Evolutionary conservation across 2,113 vertebrate genomes (phyloP).

Genomic region (Daubentonia madagascariensis): DNA sequence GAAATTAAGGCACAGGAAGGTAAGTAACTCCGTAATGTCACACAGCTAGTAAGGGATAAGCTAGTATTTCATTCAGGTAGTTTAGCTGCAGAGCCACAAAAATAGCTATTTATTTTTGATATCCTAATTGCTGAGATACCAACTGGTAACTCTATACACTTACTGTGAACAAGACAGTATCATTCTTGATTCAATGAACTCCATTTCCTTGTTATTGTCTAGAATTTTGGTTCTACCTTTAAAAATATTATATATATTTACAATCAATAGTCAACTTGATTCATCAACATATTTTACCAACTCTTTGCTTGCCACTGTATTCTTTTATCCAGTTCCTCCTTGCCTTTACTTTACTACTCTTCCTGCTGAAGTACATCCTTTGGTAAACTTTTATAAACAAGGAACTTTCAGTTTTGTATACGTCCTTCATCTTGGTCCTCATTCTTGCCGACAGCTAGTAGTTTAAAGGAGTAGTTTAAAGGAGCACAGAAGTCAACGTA

Average conservation of each 20-base stretch:
- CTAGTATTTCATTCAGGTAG: background rate
- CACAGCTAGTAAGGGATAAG: conserved; percentile 18
- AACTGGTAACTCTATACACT: background rate
- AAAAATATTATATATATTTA: background rate
- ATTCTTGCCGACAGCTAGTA: background rate
- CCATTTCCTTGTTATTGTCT: background rate
- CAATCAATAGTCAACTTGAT: background rate
- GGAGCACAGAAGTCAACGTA: background rate
- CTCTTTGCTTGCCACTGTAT: background rate
- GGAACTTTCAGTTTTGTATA: background rate
- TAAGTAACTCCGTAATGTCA: background rate
- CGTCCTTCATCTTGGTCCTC: background rate
- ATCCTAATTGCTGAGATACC: background rate
- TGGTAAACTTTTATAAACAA: background rate
- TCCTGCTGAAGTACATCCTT: background rate
- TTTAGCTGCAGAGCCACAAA: background rate
- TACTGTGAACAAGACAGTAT: background rate
- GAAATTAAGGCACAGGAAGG: background rate
- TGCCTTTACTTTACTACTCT: background rate
- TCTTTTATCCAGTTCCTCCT: background rate
- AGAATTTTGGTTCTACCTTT: background rate
- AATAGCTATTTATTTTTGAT: conserved; percentile 22
- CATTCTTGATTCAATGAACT: background rate
- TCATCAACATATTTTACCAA: background rate
- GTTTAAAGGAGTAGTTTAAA: conserved; percentile 29